Evolutionary conservation across 2,113 vertebrate genomes (phyloP), one percentile per base, ranked within the genome.

Genomic region (Tiliqua scincoides): DNA sequence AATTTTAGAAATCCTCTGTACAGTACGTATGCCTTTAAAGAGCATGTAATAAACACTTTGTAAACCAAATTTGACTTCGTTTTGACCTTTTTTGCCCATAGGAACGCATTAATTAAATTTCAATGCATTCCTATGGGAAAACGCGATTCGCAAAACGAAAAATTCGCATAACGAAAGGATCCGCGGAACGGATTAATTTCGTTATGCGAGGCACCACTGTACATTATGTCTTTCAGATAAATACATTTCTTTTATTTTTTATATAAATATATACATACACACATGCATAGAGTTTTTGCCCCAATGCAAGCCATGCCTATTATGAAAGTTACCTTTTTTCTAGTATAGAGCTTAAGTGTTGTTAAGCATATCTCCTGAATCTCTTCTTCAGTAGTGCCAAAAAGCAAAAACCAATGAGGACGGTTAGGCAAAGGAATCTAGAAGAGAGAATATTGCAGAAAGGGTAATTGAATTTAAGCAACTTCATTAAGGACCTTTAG

Each of bases 371-470:
- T 98, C 40, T 99, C 99, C 88, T 98, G 98, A 30, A 99, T 98
- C 74, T 99, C 98, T 12, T 99, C 99, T 83, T 99, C 99, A 0
- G 95, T 99, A 79, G 96, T 97, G 88, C 99, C 99, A 88, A 99
- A 99, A 84, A 99, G 97, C 92, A 97, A 93, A 94, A 98, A 99
- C 99, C 99, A 99, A 89, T 98, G 98, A 72, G 99, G 99, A 91
- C 96, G 97, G 65, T 97, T 97, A 17, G 99, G 99, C 25, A 99
- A 94, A 0, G 98, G 96, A 91, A 99, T 98, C 99, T 99, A 92
- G 54, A 93, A 73, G 86, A 72, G 0, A 65, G 78, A 80, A 82
- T 43, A 0, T 0, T 8, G 21, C 0, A 32, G 9, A 59, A 35
- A 40, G 4, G 0, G 30, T 10, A 40, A 17, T 43, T 35, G 14